phyloP scores from a whole-genome alignment of 2,113 vertebrate species.

The Carollia perspicillata region DNA sequence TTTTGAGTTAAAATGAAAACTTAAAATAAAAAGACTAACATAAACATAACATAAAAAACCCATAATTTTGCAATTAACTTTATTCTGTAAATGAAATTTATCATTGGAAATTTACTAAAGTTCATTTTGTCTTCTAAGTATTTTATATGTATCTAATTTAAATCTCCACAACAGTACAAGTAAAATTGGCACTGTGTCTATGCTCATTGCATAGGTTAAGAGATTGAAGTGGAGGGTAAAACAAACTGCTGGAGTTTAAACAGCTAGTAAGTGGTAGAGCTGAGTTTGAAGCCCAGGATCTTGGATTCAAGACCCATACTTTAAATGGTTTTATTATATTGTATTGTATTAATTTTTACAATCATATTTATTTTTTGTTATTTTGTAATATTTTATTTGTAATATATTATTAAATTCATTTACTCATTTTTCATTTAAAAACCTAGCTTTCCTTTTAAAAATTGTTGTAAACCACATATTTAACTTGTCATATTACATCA shows the following conservation, averaged over 20 bases:
- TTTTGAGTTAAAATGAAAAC: neutral
- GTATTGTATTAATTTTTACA: neutral
- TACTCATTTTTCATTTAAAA: neutral
- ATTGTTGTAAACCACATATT: neutral
- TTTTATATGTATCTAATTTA: neutral
- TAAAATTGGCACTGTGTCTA: neutral
- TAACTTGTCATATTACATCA: neutral
- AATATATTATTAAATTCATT: neutral
- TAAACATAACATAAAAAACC: too few relatives aligned
- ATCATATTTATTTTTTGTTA: neutral
- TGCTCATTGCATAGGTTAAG: neutral
- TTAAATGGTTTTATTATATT: neutral
- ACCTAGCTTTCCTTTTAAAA: neutral
- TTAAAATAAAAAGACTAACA: neutral
- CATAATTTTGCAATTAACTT: neutral
- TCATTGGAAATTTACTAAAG: neutral
- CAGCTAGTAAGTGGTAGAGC: neutral
- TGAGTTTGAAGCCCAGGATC: neutral
- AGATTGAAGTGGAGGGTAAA: neutral
- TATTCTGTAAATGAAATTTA: neutral
- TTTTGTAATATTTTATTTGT: neutral
- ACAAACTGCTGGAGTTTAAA: neutral
- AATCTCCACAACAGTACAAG: neutral
- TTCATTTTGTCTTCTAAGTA: neutral
- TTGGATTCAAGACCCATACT: neutral